A percentile compares a stretch with the other conserved stretches of the same genome.
These are phyloP conservation scores for Caenorhabditis remanei DNA, from an alignment of 1,140 invertebrate species.

Conservation along the genomic window DNA sequence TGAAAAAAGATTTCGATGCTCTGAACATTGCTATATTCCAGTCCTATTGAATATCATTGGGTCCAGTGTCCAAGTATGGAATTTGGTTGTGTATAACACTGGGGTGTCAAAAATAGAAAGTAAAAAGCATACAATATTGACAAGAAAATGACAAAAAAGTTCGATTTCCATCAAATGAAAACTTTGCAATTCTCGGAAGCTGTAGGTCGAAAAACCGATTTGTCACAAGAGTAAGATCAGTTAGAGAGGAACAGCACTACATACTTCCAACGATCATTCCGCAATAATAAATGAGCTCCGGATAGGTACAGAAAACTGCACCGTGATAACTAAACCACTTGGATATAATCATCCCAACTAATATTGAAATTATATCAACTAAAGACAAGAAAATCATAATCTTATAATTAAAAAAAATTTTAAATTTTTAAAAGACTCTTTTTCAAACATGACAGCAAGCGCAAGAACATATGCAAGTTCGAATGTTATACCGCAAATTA, in stretches of 20 bases:
- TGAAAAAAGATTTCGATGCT: no score
- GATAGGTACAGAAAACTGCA: constrained; percentile 43
- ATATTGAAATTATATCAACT: not conserved
- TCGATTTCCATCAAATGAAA: constrained; percentile 2
- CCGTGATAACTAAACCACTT: not conserved
- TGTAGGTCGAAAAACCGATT: not conserved
- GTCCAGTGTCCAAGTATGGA: not conserved
- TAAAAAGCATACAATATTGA: not conserved
- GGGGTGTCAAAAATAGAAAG: not conserved
- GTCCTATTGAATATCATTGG: not conserved
- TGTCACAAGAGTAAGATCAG: not conserved
- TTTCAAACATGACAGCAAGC: not conserved
- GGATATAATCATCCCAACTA: not conserved
- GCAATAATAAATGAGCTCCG: not conserved
- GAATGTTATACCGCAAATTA: not conserved
- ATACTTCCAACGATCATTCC: not conserved
- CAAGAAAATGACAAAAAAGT: not conserved
- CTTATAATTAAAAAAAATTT: not conserved
- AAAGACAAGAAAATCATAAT: not conserved
- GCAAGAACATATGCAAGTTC: not conserved
- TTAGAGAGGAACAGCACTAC: not conserved
- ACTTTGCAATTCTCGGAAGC: not conserved
- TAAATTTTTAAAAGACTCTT: not conserved
- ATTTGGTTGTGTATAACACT: not conserved
- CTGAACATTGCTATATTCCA: not conserved